Conservation (phyloP, 2,888 invertebrate species). For the Phasia obesa region DNA sequence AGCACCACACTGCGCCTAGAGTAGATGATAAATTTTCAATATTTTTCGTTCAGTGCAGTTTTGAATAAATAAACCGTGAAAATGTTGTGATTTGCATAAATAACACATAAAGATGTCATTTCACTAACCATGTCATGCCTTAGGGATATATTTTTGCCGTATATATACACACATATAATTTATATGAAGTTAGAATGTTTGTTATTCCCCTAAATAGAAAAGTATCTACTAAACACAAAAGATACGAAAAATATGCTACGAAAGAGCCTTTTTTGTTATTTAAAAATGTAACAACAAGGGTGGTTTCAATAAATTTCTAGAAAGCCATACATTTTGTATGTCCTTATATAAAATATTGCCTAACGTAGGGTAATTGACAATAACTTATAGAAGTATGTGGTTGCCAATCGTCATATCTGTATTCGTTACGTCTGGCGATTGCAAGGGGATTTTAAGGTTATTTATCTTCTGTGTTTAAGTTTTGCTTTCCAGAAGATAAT, state of each 20-base stretch:
- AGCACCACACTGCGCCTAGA: too few species aligned
- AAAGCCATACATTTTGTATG: slow-evolving; percentile 5
- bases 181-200: background rate
- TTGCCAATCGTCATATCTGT: too few species aligned
- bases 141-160: slow-evolving; percentile 70
- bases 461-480: too few species aligned
- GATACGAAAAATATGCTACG: slow-evolving; percentile 24
- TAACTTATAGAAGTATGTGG: too few species aligned
- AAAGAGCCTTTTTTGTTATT: slow-evolving; percentile 38
- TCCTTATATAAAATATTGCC: background rate
- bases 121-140: slow-evolving; percentile 77
- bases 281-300: slow-evolving; percentile 32
- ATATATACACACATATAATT: background rate
- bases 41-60: slow-evolving; percentile 45
- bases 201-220: background rate
- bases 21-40: too few species aligned
- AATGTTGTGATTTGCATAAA: slow-evolving; percentile 79
- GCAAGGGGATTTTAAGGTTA: too few species aligned
- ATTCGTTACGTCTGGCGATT: too few species aligned
- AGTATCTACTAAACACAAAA: background rate
- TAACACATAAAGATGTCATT: slow-evolving; percentile 81
- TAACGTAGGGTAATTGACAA: too few species aligned
- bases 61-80: slow-evolving; percentile 38
- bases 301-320: slow-evolving; percentile 10
- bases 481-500: too few species aligned